phyloP scores from a whole-genome alignment of 2,113 vertebrate species.

The Melierax canorus region DNA sequence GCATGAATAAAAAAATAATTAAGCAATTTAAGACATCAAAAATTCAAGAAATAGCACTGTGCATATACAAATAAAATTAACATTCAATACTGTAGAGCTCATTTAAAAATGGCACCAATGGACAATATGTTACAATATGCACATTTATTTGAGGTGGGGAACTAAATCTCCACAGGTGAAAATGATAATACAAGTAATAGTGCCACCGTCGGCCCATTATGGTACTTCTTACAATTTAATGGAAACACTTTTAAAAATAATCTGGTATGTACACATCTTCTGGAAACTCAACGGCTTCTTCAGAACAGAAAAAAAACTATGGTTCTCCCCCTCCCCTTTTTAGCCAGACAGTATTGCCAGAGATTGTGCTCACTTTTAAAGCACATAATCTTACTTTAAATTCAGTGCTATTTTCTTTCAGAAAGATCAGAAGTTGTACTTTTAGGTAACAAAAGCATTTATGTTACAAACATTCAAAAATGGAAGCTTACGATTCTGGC shows the following conservation, averaged over 20 bases:
- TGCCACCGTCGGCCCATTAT: conserved; percentile 29
- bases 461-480: conserved; percentile 70
- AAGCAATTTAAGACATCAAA: conserved; percentile 38
- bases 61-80: conserved; percentile 55
- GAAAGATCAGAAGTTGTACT: conserved; percentile 64
- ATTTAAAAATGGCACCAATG: conserved; percentile 60
- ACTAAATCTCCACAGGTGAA: conserved; percentile 59
- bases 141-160: conserved; percentile 66
- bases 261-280: conserved; percentile 33
- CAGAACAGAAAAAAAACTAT: background rate
- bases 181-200: conserved; percentile 34
- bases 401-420: conserved; percentile 71
- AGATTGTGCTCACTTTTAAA: conserved; percentile 46
- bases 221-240: conserved; percentile 57
- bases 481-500: conserved; percentile 66
- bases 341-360: conserved; percentile 42
- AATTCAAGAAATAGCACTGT: conserved; percentile 51
- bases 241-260: conserved; percentile 46
- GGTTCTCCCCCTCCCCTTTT: conserved; percentile 16
- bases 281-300: conserved; percentile 31
- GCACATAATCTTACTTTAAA: conserved; percentile 48
- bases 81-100: conserved; percentile 29
- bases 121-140: conserved; percentile 69
- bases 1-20: conserved; percentile 48
- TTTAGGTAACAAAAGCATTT: conserved; percentile 66